Base-by-base conservation (phyloP, 1,140 invertebrate species). In the Bombyx mori region DNA sequence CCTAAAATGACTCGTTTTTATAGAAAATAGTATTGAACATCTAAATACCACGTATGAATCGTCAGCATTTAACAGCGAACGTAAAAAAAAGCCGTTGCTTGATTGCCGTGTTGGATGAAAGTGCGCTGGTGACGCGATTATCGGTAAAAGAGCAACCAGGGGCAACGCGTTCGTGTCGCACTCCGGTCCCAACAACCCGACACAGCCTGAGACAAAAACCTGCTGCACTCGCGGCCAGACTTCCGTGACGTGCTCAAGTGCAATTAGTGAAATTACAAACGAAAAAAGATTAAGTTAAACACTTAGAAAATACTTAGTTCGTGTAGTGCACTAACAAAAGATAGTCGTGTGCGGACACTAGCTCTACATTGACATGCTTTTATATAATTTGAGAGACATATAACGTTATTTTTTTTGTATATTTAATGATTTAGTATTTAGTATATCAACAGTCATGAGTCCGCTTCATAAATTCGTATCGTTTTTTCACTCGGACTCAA, bases 381-480 rank as follows among this genome's bases (percentile, higher is more conserved):
- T 18, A 18, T 18, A 18, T 18, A 18, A 18, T 47, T 47, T 35
- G 26, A 35, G 26, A 35, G 26, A 35, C 26, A 47, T 47, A 47
- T 47, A 47, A 18, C 12, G 9, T 5, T 47, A 47, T 9, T 47
- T 47, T 7, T 10, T 47, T 47, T 12, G 4, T 8, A 10, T 47
- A n/a, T 12, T 53, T n/a, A 44, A 42, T 53, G 52, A 43, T 8
- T 53, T 44, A 43, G 44, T 35, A 18, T 26, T n/a, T 43, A 46
- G 18, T 8, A 9, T 45, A 10, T 6, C 35, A 22, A 43, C 5
- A 26, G 52, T 56, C 52, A 86, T 86, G 83, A 79, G 75, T 68
- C 77, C 81, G 48, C 62, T 86, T 10, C 77, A 86, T 55, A 86
- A 86, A 59, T 76, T 86, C 57, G 80, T 84, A 44, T 82, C 83